Base-by-base conservation (phyloP, 2,888 invertebrate genomes). In the Allacma fusca region DNA sequence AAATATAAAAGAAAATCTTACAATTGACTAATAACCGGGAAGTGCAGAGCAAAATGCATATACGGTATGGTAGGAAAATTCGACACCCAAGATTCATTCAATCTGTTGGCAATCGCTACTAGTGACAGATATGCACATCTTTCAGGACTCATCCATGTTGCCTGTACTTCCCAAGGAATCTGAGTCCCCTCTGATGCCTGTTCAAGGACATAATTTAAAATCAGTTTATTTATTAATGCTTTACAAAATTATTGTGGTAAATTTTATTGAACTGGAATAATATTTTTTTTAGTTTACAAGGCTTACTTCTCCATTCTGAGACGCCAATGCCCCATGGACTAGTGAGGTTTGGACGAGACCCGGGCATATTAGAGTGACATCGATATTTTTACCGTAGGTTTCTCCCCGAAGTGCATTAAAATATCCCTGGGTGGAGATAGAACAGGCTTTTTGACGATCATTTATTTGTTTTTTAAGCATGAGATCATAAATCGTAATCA, bases 351-450 rank as follows among this genome's bases (percentile, higher is more conserved):
- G 91, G 24, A 91, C 89, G 1, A 94, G 93, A 7, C 94, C 94
- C 0, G 94, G 94, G 84, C 93, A 93, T 50, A 93, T 87, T 64
- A 93, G 85, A 0, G 92, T 91, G 0, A 94, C 89, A 43, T 89
- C 85, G 70, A 94, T 87, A 71, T 90, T 89, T 64, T 88, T 87
- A 21, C 88, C 87, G 29, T 89, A 82, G 85, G 91, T 90, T 85
- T 93, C 93, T 19, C 86, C 85, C 73, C 90, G 85, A 68, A 94
- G 86, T 21, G 89, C 85, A 81, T 91, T 89, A 86, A 92, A 91
- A 85, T 93, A 94, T 0, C 94, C 93, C 92, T 64, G 67, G 62
- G 68, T 75, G n/a, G n/a, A n/a, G n/a, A n/a, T 62, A 72, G n/a
- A 62, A 2, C 12, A 67, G 19, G 2, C n/a, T 57, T 34, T 65